Evolutionary conservation across 2,888 invertebrate species (phyloP).

Genomic region (Colletes collaris): DNA sequence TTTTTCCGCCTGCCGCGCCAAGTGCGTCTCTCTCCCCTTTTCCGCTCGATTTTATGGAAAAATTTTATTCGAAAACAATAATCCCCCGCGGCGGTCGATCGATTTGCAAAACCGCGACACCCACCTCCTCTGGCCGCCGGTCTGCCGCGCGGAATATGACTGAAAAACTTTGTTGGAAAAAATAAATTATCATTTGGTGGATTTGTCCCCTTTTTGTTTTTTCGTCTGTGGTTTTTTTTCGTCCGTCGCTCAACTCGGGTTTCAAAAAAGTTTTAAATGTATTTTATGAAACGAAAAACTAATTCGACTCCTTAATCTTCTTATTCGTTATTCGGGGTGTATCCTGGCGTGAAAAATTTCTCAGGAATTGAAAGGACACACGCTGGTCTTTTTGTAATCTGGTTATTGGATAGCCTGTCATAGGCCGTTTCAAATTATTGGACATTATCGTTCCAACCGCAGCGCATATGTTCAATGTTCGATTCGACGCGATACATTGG

Average conservation of each 20-base stretch:
- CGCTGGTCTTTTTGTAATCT: background rate
- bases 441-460: constrained; percentile 13
- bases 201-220: background rate
- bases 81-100: constrained; percentile 16
- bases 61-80: constrained; percentile 53
- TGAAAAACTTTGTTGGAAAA: background rate
- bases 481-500: constrained; percentile 27
- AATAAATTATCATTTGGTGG: constrained; percentile 1
- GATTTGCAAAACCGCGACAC: constrained; percentile 6
- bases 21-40: constrained; percentile 24
- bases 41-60: constrained; percentile 32
- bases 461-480: constrained; percentile 6
- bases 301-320: no score
- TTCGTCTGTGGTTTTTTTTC: no score
- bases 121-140: no score
- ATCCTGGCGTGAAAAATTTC: no score
- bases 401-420: constrained; percentile 3
- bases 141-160: constrained; percentile 2
- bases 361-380: background rate
- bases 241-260: no score
- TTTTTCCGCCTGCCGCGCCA: constrained; percentile 37
- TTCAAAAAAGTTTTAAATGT: no score
- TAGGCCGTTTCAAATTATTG: constrained; percentile 14
- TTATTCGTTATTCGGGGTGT: no score
- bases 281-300: no score